Evolutionary conservation across 2,797 vertebrate species (phyloP).

Genomic region (Spinus pinus): DNA sequence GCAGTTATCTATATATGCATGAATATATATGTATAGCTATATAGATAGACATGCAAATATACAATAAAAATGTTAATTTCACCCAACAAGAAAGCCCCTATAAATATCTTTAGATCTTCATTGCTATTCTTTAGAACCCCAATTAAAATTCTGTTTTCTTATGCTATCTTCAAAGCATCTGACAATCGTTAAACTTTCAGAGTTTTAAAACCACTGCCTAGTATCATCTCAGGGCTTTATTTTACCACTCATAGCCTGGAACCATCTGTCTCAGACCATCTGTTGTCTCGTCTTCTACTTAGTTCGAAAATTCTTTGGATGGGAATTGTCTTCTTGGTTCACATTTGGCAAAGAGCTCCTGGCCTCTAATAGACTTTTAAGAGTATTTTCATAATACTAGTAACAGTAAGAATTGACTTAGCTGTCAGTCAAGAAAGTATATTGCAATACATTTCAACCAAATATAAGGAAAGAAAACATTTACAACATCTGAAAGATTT

Average conservation of each 20-base stretch:
- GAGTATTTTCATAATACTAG: not conserved
- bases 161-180: not conserved
- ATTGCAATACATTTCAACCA: not conserved
- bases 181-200: not conserved
- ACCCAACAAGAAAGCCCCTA: not conserved
- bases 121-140: not conserved
- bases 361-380: not conserved
- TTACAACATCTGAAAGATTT: not conserved
- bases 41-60: no score
- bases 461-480: not conserved
- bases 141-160: not conserved
- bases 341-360: not conserved
- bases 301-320: conserved; percentile 42
- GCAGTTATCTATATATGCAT: not conserved
- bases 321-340: not conserved
- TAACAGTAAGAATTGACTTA: not conserved
- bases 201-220: conserved; percentile 36
- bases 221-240: conserved; percentile 29
- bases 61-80: not conserved
- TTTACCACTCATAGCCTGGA: conserved; percentile 5
- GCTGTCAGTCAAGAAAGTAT: not conserved
- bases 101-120: not conserved
- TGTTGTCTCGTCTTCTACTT: conserved; percentile 22
- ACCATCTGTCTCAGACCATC: conserved; percentile 55
- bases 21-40: not conserved